Conservation (phyloP, 2,113 vertebrate species). For the Nycticorax nycticorax region DNA sequence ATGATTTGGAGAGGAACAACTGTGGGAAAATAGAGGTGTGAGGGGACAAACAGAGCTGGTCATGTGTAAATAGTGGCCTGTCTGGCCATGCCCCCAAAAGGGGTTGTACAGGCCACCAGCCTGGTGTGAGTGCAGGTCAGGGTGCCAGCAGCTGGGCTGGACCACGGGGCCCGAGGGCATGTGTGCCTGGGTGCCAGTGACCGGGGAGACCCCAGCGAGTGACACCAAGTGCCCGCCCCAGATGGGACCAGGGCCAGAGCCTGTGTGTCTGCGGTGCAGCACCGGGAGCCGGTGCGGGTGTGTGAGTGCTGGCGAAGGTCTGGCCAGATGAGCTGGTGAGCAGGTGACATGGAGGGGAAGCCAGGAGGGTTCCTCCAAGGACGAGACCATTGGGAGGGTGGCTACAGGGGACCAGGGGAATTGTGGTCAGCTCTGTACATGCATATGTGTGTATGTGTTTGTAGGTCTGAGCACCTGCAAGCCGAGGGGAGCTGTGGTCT, state of each 20-base stretch:
- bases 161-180: rapidly evolving
- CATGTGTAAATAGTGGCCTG: rapidly evolving
- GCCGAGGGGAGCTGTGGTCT: neutral
- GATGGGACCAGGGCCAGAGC: neutral
- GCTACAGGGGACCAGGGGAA: neutral
- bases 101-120: rapidly evolving
- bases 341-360: neutral
- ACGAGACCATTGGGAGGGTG: no score
- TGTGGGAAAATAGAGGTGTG: rapidly evolving
- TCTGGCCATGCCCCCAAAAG: rapidly evolving
- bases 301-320: neutral
- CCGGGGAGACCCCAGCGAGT: neutral
- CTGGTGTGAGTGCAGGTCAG: rapidly evolving
- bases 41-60: neutral
- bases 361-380: neutral
- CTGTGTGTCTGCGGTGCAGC: rapidly evolving
- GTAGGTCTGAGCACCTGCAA: neutral
- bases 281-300: rapidly evolving
- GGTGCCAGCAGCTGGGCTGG: neutral
- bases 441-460: no score
- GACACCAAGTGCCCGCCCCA: neutral
- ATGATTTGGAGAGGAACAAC: neutral
- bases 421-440: rapidly evolving
- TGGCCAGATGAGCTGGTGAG: neutral
- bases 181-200: neutral